These are phyloP conservation scores for Meteorus colon DNA, from an alignment of 2,888 invertebrate genomes.

Conservation along the genomic window DNA sequence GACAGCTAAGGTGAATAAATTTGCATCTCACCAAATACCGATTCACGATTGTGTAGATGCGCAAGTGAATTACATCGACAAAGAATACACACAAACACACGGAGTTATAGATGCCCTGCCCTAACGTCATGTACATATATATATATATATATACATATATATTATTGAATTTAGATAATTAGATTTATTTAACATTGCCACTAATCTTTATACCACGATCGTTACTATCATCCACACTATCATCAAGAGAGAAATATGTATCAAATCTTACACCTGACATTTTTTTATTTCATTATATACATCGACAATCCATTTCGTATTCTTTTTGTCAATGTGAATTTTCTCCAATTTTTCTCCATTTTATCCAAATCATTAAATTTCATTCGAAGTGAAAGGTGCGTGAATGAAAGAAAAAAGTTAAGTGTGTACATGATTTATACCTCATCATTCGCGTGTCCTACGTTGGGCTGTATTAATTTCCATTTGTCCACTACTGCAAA, in stretches of 20 bases:
- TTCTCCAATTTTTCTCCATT: background rate
- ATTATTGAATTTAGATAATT: constrained; percentile 14
- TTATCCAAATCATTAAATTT: background rate
- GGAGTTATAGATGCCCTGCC: background rate
- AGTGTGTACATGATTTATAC: background rate
- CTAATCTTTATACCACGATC: background rate
- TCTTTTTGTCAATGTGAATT: background rate
- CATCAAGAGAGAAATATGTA: background rate
- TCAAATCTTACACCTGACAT: background rate
- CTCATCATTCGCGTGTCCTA: background rate
- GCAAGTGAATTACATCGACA: background rate
- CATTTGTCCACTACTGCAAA: background rate
- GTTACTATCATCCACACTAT: background rate
- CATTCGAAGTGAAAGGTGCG: background rate
- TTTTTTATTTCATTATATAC: background rate
- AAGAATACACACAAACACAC: background rate
- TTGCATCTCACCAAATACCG: background rate
- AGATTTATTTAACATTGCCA: background rate
- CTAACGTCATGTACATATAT: background rate
- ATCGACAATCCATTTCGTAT: no score
- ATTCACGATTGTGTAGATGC: background rate
- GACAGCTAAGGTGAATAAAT: background rate
- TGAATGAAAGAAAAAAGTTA: background rate
- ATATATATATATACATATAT: background rate
- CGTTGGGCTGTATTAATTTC: background rate